These are phyloP conservation scores for Taphrorychus bicolor DNA, from an alignment of 2,888 invertebrate genomes.

Conservation along the genomic window DNA sequence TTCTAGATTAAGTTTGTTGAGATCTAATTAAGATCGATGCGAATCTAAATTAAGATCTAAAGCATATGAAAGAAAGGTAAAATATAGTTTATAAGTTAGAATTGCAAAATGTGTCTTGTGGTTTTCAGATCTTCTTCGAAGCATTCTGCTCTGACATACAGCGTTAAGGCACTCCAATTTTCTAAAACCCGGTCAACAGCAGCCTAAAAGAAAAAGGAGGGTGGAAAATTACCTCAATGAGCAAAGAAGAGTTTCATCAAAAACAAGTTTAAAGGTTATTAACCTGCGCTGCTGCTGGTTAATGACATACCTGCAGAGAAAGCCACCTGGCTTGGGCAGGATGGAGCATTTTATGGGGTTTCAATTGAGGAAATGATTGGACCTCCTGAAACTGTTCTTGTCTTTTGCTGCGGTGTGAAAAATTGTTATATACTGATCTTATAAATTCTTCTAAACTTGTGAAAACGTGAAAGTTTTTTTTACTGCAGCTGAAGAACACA, in stretches of 20 bases:
- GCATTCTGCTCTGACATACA: constrained; percentile 5
- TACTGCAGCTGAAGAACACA: constrained; percentile 16
- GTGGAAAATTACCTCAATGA: too few relatives aligned
- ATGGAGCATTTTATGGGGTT: constrained; percentile 7
- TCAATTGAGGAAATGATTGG: constrained; percentile 1
- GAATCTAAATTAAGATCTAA: too few relatives aligned
- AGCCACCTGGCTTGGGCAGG: constrained; percentile 13
- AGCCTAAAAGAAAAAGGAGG: too few relatives aligned
- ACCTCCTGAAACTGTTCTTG: neutral
- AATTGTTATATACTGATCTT: constrained; percentile 23
- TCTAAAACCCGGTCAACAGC: constrained; percentile 14
- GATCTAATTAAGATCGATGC: too few relatives aligned
- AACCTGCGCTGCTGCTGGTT: too few relatives aligned
- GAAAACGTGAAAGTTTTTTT: constrained; percentile 7
- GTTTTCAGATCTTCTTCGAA: neutral
- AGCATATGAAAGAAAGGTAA: neutral
- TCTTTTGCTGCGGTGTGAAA: constrained; percentile 15
- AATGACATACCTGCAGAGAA: too few relatives aligned
- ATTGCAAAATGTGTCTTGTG: neutral
- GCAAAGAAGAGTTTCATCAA: too few relatives aligned
- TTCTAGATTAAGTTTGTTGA: constrained; percentile 10
- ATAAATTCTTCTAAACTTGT: too few relatives aligned
- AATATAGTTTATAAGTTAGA: neutral
- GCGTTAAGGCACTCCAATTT: constrained; percentile 16
- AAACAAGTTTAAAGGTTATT: too few relatives aligned